These are phyloP conservation scores for Globodera ellingtonae DNA, from an alignment of 1,140 invertebrate species.

Conservation along the genomic window DNA sequence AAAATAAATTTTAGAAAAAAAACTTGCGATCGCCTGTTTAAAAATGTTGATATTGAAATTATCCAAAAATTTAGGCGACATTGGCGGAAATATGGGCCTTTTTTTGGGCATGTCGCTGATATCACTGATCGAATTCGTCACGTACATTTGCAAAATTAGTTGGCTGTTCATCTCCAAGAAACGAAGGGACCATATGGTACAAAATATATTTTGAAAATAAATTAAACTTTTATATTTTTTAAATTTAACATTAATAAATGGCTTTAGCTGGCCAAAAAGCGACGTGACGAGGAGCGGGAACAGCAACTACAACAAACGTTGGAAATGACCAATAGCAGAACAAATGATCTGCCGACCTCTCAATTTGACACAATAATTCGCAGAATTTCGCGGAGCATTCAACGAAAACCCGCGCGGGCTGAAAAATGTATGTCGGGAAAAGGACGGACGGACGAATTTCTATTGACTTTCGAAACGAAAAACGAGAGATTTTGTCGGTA, in stretches of 20 bases:
- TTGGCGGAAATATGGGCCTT: slow-evolving; percentile 64
- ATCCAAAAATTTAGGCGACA: slow-evolving; percentile 43
- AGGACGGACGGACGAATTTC: not conserved
- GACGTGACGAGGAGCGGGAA: slow-evolving; percentile 52
- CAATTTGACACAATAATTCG: not conserved
- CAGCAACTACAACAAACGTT: slow-evolving; percentile 49
- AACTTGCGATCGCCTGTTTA: not conserved
- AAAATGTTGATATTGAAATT: not conserved
- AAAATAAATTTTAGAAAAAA: too few relatives aligned
- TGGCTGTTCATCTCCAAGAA: slow-evolving; percentile 60
- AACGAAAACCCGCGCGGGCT: not conserved
- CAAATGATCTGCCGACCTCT: not conserved
- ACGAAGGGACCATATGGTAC: slow-evolving; percentile 54
- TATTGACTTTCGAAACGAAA: not conserved
- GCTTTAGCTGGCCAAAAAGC: slow-evolving; percentile 45
- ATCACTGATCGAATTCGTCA: slow-evolving; percentile 53
- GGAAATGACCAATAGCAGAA: slow-evolving; percentile 25
- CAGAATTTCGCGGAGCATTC: slow-evolving; percentile 9
- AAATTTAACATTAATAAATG: not conserved
- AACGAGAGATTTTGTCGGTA: too few relatives aligned
- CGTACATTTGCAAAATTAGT: slow-evolving; percentile 56
- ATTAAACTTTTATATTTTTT: slow-evolving; percentile 8
- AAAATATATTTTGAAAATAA: not conserved
- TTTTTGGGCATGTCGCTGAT: slow-evolving; percentile 63
- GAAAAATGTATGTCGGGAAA: not conserved